Percentiles rank a stretch among this genome's conserved stretches.
phyloP scores from a whole-genome alignment of 1,140 invertebrate species.

The Dreissena polymorpha region DNA sequence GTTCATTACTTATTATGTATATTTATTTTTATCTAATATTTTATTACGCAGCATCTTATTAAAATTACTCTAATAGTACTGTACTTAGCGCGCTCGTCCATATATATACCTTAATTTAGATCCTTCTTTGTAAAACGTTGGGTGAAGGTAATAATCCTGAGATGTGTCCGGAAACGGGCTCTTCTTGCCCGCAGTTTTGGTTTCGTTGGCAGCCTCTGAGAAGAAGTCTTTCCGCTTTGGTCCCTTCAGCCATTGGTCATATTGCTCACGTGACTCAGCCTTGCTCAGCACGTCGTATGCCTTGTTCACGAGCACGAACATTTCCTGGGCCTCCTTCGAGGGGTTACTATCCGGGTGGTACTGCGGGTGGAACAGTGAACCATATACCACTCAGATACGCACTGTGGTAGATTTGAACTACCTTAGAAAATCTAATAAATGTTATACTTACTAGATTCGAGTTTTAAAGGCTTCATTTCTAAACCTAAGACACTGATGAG shows the following conservation, averaged over 20 bases:
- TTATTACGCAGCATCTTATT: too few species aligned
- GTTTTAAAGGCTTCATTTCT: too few species aligned
- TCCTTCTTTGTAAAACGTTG: constrained; percentile 36
- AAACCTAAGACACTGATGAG: too few species aligned
- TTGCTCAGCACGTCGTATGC: constrained; percentile 26
- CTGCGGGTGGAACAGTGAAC: neutral
- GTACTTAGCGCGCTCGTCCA: too few species aligned
- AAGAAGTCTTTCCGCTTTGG: constrained; percentile 3
- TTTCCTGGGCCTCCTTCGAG: constrained; percentile 19
- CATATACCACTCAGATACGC: too few species aligned
- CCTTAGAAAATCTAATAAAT: too few species aligned
- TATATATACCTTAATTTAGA: neutral
- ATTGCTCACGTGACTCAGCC: neutral
- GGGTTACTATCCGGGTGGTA: constrained; percentile 22
- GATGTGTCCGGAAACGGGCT: constrained; percentile 12
- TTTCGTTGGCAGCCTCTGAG: neutral
- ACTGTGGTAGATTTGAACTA: too few species aligned
- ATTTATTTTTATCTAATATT: too few species aligned
- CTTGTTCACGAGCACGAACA: constrained; percentile 26
- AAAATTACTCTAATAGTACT: too few species aligned
- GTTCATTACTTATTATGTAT: too few species aligned
- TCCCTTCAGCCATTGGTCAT: constrained; percentile 10
- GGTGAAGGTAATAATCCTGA: constrained; percentile 42
- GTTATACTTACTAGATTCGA: too few species aligned
- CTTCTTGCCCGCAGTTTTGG: neutral